Base-by-base conservation (phyloP, 2,888 invertebrate species). In the Drosophila mimica region DNA sequence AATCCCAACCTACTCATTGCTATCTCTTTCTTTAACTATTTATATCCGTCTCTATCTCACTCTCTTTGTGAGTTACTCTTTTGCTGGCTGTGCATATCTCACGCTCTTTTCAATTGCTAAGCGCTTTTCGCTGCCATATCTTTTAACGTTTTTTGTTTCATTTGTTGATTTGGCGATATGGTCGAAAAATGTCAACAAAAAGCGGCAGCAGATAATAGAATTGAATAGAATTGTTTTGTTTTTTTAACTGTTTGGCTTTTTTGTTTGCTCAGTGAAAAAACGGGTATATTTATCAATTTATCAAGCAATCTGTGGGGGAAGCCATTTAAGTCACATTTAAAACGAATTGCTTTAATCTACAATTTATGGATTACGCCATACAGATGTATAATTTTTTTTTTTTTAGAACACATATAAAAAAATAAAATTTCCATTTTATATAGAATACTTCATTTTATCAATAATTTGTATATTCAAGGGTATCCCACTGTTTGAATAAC, bases 191-290 rank as follows among this genome's bases (percentile, higher is more conserved):
- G 83, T 84, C 87, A 88, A 74, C 82, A 71, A 74, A 70, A 73
- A 66, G 56, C 71, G 73, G 70, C 67, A 74, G 67, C 61, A 82
- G 86, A 85, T 85, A 85, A 79, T 70, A 88, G 73, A 82, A 88
- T 67, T 71, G 67, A 70, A 76, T 89, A 72, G 73, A 75, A 76
- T 75, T 79, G 54, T 54, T 40, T 40, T 25, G 15, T 53, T 64
- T 57, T 60, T 72, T 81, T 69, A 72, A 76, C 78, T 62, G 77
- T 78, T 68, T 38, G n/a, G 30, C 3, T 40, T 57, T 43, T 6
- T 3, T 57, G 28, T 61, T 67, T 61, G 58, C 54, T 30, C 58
- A 28, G 53, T 34, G 28, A 38, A 58, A 66, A 61, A 61, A 52
- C 11, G 28, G 38, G 40, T 34, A 40, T 46, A 43, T 61, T 67